A percentile compares a stretch with the other conserved stretches of the same genome.
Conservation (phyloP, 2,113 vertebrate genomes). For the Myrmecobius fasciatus region DNA sequence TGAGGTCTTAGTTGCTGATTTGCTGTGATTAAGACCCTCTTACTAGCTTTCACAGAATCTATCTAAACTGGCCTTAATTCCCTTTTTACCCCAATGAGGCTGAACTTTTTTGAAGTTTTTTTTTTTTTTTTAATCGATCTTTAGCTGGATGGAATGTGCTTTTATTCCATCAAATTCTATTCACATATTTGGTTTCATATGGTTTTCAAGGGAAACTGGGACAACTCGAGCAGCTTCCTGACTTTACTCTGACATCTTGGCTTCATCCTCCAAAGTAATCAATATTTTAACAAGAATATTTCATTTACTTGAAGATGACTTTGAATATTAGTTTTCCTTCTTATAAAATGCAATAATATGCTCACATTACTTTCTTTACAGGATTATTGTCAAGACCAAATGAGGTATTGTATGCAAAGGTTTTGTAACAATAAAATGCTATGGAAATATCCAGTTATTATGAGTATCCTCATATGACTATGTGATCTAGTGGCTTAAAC, state of each 20-base stretch:
- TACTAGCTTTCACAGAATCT: too few relatives aligned
- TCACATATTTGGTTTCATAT: too few relatives aligned
- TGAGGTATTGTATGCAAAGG: not conserved
- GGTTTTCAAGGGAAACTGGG: too few relatives aligned
- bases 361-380: not conserved
- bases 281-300: not conserved
- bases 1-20: too few relatives aligned
- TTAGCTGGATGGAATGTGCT: too few relatives aligned
- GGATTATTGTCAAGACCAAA: not conserved
- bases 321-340: not conserved
- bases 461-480: not conserved
- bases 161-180: too few relatives aligned
- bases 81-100: too few relatives aligned
- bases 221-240: not conserved
- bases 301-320: not conserved
- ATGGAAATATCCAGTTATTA: not conserved
- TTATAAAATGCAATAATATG: not conserved
- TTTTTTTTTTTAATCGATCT: too few relatives aligned
- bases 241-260: not conserved
- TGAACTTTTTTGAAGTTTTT: too few relatives aligned
- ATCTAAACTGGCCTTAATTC: too few relatives aligned
- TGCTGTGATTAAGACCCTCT: too few relatives aligned
- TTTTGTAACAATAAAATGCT: not conserved
- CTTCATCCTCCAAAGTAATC: not conserved
- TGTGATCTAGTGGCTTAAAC: not conserved